Base-by-base conservation (phyloP, 2,113 vertebrate genomes). In the Galemys pyrenaicus region DNA sequence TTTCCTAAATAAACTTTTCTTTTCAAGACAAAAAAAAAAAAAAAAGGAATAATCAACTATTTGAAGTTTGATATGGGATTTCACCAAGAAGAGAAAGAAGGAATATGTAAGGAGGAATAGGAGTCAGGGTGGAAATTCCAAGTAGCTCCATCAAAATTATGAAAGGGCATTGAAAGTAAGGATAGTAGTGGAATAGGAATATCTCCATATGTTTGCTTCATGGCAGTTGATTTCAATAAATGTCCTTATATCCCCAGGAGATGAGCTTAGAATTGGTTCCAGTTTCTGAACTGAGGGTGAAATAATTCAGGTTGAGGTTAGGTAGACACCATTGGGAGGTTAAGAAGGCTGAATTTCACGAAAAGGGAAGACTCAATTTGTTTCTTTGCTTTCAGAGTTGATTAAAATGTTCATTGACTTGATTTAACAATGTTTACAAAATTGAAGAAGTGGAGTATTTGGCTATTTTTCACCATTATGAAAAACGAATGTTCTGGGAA, bases 311-410 rank as follows among this genome's bases (percentile, higher is more conserved):
- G 5, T 15, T 82, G 9, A 49, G 39, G 4, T 80, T 87, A 80
- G 70, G 94, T 88, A 58, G 9, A 87, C 49, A 88, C 22, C 73
- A 28, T 28, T 35, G 6, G 6, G 51, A 91, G 44, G 35, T 82
- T 84, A 86, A 46, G 30, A 92, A 77, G 28, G 39, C 11, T 56
- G 4, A 1, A 67, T 87, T 75, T 6, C 32, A 54, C 77, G 35
- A 64, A 94, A 94, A 88, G 20, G 32, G 26, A 93, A 91, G 28
- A 65, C 10, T 94, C 46, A 32, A 39, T 19, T 94, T 71, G 49
- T 54, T 54, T 54, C 19, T 49, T 70, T 46, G 9, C 37, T 86
- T 96, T 89, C 46, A 79, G 35, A 64, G 22, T 90, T 94, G 30
- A 71, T 77, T 73, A 51, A 90, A 87, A 82, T 93, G 30, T 94